Base-by-base conservation (phyloP, 2,888 invertebrate species). In the Aethes cnicana region DNA sequence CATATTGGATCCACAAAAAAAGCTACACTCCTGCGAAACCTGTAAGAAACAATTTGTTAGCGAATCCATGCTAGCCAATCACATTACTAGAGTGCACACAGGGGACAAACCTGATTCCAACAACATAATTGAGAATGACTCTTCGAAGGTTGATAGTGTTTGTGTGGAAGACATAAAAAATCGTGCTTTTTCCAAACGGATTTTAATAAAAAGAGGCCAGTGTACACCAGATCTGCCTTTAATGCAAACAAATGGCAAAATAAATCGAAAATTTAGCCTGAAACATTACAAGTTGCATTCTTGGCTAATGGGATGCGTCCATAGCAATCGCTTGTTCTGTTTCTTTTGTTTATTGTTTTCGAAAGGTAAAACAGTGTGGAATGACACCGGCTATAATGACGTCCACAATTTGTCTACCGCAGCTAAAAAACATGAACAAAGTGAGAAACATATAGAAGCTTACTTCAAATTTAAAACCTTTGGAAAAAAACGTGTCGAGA, bases 371-470 rank as follows among this genome's bases (percentile, higher is more conserved):
- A 17, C 9, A 8, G 33, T 33, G 3, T 48, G 48, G 48, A 48
- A 48, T 14, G 41, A 48, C 25, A 5, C 16, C 11, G 41, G 33
- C 7, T 41, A 48, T 12, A 18, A 11, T 12, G 47, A 47, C 25
- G 2, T 37, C 7, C 18, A 47, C 7, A 37, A 37, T 21, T 47
- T 47, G 12, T 3, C 28, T n/a, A 21, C 47, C 20, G 42, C 49
- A 6, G 42, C 43, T 7, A 50, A 50, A 43, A 50, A 50, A 28
- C 39, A 52, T 33, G 44, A 52, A 4, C 52, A 46, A 26, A 20
- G 39, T 2, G 52, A 35, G 20, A 11, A 18, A 28, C 41, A 28
- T 18, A 36, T 53, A 8, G 36, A 47, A 28, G 21, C 47, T 23
- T 17, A 17, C 8, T 9, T 46, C 5, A 52, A 52, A 26, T 36